Evolutionary conservation across 2,888 invertebrate species (phyloP).

Genomic region (Ochropacha duplaris): DNA sequence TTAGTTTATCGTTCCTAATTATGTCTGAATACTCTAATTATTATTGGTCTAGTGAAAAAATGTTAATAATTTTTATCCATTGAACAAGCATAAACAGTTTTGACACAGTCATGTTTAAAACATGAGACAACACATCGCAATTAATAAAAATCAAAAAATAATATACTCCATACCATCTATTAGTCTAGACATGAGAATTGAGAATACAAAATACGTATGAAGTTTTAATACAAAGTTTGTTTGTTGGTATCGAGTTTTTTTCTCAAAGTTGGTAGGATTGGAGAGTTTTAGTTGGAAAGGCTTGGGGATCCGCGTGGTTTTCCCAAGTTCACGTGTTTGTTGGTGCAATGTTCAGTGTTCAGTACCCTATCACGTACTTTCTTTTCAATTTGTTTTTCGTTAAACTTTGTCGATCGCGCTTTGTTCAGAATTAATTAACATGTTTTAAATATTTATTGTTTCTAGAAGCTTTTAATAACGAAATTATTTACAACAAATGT

Average conservation of each 20-base stretch:
- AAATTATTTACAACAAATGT: no score
- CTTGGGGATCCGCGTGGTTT: background rate
- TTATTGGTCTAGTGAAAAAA: no score
- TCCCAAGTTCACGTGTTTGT: background rate
- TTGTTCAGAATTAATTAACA: background rate
- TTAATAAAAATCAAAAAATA: no score
- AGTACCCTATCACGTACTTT: background rate
- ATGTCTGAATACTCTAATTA: no score
- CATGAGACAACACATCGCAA: no score
- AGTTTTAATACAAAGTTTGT: background rate
- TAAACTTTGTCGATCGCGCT: background rate
- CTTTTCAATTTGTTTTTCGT: constrained; percentile 1
- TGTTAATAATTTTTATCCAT: no score
- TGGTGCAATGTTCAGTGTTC: background rate
- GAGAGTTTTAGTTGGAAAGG: background rate
- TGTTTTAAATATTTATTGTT: background rate
- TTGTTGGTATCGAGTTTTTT: background rate
- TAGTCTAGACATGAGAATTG: no score
- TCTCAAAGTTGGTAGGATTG: background rate
- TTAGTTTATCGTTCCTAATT: no score
- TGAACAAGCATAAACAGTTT: no score
- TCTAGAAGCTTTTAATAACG: no score
- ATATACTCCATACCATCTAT: background rate
- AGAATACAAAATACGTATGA: background rate
- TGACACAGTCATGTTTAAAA: no score